Percentiles rank a stretch among this genome's conserved stretches.
Evolutionary conservation across 2,888 invertebrate species (phyloP).

Genomic region (Crepidodera aurea): DNA sequence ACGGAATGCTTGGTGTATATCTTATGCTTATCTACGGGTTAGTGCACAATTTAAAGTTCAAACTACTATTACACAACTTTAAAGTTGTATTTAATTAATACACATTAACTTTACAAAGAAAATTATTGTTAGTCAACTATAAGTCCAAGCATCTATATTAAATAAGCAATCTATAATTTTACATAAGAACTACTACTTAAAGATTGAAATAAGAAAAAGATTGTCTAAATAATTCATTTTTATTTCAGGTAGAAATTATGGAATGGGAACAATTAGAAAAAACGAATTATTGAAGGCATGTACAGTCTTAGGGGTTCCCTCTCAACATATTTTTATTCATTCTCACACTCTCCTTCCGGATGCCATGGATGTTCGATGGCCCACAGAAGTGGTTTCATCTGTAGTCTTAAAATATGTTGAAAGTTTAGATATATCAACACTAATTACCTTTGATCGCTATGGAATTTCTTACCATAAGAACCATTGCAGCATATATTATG

Average conservation of each 20-base stretch:
- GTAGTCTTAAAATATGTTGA: constrained; percentile 74
- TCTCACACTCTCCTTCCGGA: constrained; percentile 80
- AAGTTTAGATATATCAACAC: constrained; percentile 78
- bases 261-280: constrained; percentile 67
- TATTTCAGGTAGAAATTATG: constrained; percentile 60
- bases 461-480: constrained; percentile 95
- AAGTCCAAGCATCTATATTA: too few species aligned
- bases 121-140: too few species aligned
- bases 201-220: too few species aligned
- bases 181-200: too few species aligned
- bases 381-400: constrained; percentile 69
- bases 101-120: too few species aligned
- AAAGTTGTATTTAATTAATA: background rate
- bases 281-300: constrained; percentile 87
- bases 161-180: too few species aligned
- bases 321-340: constrained; percentile 76
- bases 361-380: constrained; percentile 80
- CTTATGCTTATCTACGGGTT: constrained; percentile 87
- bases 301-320: constrained; percentile 78
- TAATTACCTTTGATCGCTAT: constrained; percentile 93
- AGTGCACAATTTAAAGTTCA: constrained; percentile 36
- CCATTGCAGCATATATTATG: constrained; percentile 87
- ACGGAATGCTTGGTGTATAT: constrained; percentile 77
- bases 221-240: too few species aligned
- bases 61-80: background rate